Conservation (phyloP, 1,140 invertebrate species). For the Drosophila pectinifera region DNA sequence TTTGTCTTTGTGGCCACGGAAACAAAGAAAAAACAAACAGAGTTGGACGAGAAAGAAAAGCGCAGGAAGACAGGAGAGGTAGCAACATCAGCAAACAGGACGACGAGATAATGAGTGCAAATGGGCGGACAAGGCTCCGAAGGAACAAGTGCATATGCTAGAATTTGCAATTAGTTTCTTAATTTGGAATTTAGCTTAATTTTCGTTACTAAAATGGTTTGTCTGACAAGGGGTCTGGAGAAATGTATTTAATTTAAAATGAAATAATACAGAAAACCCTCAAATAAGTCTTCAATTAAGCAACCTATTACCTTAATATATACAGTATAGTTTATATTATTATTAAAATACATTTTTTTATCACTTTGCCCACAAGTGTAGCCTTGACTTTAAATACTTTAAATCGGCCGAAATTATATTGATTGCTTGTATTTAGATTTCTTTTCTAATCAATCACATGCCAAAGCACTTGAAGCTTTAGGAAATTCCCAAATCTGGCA, state of each 20-base stretch:
- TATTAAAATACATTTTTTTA: not conserved
- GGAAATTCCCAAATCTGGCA: not conserved
- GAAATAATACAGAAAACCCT: not conserved
- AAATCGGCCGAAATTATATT: not conserved
- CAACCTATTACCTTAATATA: no score
- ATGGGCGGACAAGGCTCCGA: constrained; percentile 6
- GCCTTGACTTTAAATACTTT: not conserved
- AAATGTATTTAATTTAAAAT: not conserved
- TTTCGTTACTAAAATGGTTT: not conserved
- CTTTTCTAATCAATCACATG: constrained; percentile 8
- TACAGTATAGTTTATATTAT: not conserved
- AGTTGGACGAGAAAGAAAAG: not conserved
- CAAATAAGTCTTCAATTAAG: not conserved
- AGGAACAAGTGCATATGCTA: constrained; percentile 1
- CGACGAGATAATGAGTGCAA: constrained; percentile 27
- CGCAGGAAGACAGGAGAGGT: not conserved
- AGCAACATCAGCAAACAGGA: constrained; percentile 26
- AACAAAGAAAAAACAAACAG: constrained; percentile 4
- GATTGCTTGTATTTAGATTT: constrained; percentile 4
- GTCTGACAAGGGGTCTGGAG: fast-evolving
- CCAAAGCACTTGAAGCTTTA: constrained; percentile 2
- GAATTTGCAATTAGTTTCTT: constrained; percentile 11
- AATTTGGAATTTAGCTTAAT: not conserved
- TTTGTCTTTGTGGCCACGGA: constrained; percentile 25
- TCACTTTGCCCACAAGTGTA: not conserved